phyloP scores from a whole-genome alignment of 2,888 invertebrate species.

The Watsonalla binaria region DNA sequence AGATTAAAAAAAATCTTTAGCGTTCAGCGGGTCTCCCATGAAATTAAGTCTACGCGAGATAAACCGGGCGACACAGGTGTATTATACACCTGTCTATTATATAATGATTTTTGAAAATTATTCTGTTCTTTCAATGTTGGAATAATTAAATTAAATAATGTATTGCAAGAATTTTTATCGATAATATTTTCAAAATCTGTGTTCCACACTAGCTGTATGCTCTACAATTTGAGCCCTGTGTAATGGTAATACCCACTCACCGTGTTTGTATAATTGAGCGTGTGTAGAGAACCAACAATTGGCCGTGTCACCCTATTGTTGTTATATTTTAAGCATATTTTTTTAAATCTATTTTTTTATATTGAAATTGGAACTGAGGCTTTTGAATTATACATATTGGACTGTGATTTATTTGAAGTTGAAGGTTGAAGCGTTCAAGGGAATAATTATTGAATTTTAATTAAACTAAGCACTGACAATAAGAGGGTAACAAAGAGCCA shows the following conservation, averaged over 20 bases:
- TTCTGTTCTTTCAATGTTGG: too few relatives aligned
- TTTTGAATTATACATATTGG: not conserved
- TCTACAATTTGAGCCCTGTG: conserved; percentile 5
- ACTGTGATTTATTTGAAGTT: not conserved
- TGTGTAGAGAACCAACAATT: not conserved
- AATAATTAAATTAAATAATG: too few relatives aligned
- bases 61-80: too few relatives aligned
- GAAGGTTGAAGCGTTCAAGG: not conserved
- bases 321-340: not conserved
- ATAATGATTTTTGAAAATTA: too few relatives aligned
- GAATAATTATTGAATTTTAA: not conserved
- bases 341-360: not conserved
- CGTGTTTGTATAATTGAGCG: conserved; percentile 21
- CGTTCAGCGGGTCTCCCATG: too few relatives aligned
- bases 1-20: too few relatives aligned
- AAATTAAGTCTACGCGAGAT: too few relatives aligned
- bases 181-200: not conserved
- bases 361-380: not conserved
- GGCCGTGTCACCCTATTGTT: conserved; percentile 12
- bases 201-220: not conserved
- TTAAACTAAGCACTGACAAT: not conserved
- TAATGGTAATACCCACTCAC: conserved; percentile 16
- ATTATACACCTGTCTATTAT: too few relatives aligned
- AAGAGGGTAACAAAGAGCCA: not conserved
- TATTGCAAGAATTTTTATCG: too few relatives aligned